These are phyloP conservation scores for Eucera pruinosa DNA, from an alignment of 2,888 invertebrate species.

Conservation along the genomic window DNA sequence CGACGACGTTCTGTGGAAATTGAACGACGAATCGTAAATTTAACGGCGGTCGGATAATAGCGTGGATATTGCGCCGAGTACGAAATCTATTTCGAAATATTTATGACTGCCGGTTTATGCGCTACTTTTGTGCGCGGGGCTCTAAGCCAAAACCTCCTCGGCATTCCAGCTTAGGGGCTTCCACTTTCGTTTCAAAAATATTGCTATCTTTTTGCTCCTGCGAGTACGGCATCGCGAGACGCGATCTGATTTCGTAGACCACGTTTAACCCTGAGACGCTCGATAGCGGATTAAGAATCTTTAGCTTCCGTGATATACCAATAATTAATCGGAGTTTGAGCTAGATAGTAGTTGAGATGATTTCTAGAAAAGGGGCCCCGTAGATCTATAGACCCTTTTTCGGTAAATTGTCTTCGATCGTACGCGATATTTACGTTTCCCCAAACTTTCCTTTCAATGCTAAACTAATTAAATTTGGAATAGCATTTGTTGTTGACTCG, in stretches of 20 bases:
- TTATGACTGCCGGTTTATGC: slow-evolving; percentile 16
- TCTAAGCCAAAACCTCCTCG: slow-evolving; percentile 33
- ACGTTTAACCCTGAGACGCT: background rate
- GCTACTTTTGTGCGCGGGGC: slow-evolving; percentile 25
- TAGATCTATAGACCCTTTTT: too few species aligned
- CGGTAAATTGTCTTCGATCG: too few species aligned
- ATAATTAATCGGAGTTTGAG: too few species aligned
- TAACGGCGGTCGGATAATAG: slow-evolving; percentile 20
- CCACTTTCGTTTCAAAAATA: slow-evolving; percentile 13
- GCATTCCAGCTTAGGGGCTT: slow-evolving; percentile 13
- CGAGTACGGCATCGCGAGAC: background rate
- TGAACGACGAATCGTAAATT: slow-evolving; percentile 16
- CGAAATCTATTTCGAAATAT: slow-evolving; percentile 45
- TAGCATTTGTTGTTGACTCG: too few species aligned
- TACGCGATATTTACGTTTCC: too few species aligned
- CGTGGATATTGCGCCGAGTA: slow-evolving; percentile 29
- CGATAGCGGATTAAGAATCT: too few species aligned
- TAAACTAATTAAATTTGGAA: too few species aligned
- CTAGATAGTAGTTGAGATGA: too few species aligned
- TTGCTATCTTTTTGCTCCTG: background rate
- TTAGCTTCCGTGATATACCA: too few species aligned
- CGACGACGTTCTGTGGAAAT: slow-evolving; percentile 24
- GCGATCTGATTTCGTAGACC: too few species aligned
- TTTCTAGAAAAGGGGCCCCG: too few species aligned
- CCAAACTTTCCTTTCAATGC: too few species aligned